phyloP scores from a whole-genome alignment of 1,140 invertebrate genomes.

The Diploscapter pachys region DNA sequence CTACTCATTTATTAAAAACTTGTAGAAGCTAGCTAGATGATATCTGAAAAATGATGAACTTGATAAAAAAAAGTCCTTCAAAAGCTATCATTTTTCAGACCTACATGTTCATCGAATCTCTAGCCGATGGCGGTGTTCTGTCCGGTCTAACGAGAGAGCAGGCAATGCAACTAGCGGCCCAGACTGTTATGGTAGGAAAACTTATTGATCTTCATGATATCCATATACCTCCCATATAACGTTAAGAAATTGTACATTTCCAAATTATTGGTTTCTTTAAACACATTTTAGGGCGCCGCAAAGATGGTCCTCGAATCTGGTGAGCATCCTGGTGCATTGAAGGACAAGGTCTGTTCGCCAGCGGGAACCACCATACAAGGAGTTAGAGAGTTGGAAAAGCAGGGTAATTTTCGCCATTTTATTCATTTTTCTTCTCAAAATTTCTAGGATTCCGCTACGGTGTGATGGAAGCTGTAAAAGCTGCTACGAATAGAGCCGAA shows the following conservation, averaged over 20 bases:
- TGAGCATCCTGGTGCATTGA: slow-evolving; percentile 78
- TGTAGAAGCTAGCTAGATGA: neutral
- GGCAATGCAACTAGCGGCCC: slow-evolving; percentile 33
- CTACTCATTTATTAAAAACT: neutral
- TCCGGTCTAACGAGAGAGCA: slow-evolving; percentile 24
- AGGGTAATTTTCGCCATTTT: neutral
- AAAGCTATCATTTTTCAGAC: slow-evolving; percentile 14
- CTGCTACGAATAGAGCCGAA: slow-evolving; percentile 11
- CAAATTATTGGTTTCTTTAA: neutral
- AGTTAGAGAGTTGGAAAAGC: slow-evolving; percentile 76
- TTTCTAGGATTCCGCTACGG: slow-evolving; percentile 5
- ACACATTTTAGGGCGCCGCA: slow-evolving; percentile 69
- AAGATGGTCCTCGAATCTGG: slow-evolving; percentile 78
- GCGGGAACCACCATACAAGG: slow-evolving; percentile 83
- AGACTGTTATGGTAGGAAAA: slow-evolving; percentile 28
- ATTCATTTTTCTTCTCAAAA: neutral
- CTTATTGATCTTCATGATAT: slow-evolving; percentile 18
- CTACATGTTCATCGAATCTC: slow-evolving; percentile 35
- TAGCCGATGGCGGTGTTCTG: slow-evolving; percentile 36
- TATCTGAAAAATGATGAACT: neutral
- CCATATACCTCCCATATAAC: neutral
- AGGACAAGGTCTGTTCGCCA: slow-evolving; percentile 87
- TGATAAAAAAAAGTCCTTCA: neutral
- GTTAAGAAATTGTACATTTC: neutral
- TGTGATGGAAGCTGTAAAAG: slow-evolving; percentile 15